phyloP scores from a whole-genome alignment of 2,797 vertebrate species.

The Spheniscus humboldti region DNA sequence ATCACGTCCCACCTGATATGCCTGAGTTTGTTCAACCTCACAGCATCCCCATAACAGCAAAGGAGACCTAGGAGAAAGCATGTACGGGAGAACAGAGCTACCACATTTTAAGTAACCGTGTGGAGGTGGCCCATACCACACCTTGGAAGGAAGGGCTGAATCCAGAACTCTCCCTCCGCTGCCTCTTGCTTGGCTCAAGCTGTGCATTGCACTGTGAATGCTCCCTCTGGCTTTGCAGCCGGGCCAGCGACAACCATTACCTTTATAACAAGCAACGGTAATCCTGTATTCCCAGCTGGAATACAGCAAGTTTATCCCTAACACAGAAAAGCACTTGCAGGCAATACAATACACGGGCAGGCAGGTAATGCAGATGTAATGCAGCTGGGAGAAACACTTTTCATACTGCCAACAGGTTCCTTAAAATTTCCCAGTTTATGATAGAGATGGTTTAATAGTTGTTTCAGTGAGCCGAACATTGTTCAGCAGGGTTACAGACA shows the following conservation, averaged over 20 bases:
- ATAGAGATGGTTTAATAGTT: background rate
- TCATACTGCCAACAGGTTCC: background rate
- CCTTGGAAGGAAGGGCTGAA: background rate
- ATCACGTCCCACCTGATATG: background rate
- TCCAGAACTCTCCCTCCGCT: background rate
- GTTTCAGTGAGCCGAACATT: background rate
- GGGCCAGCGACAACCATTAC: background rate
- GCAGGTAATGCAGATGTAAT: background rate
- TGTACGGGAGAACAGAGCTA: background rate
- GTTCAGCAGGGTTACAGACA: background rate
- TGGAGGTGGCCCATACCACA: background rate
- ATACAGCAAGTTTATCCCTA: background rate
- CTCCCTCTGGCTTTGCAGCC: background rate
- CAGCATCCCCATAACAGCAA: fast-evolving
- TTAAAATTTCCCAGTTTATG: background rate
- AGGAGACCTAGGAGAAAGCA: background rate
- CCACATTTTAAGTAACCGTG: fast-evolving
- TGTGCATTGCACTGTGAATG: background rate
- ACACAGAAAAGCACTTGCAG: background rate
- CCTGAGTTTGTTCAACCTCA: background rate
- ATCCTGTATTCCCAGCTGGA: background rate
- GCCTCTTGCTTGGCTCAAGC: background rate
- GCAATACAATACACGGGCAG: background rate
- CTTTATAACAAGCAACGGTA: background rate
- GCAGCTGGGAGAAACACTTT: background rate